Evolutionary conservation across 1,140 invertebrate species (phyloP), one percentile per base, ranked within the genome.

Genomic region (Cataglyphis hispanica): DNA sequence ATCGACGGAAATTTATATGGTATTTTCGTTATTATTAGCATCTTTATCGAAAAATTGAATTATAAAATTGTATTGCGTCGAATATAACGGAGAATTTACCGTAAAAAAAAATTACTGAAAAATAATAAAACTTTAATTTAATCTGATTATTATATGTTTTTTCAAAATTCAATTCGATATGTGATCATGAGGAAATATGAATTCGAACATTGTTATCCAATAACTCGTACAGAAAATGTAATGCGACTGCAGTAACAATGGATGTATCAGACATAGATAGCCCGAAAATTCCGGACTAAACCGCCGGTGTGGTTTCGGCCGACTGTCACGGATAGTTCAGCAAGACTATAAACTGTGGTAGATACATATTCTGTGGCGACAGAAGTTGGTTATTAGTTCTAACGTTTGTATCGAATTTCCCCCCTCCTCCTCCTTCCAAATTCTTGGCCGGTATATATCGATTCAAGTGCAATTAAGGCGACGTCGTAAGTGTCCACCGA

Each of bases 301-400:
- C 67, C 63, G 27, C 70, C 56, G 25, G 37, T 70, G 72, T 16
- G 61, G 50, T 61, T 61, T 86, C 22, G 77, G 46, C 50, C 77
- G 37, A 83, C 78, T 83, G 67, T 83, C 78, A 34, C 25, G 78
- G 78, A 83, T 74, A 83, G 78, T 83, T 81, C 43, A 53, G 53
- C 67, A 83, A 83, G 78, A 83, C 67, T 83, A 72, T 83, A 72
- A 37, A 72, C 50, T 60, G 11, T 61, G 56, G 78, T 67, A 83
- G 78, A 83, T 83, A 83, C 78, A 74, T 83, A 83, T 83, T 83
- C 56, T 25, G 67, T 27, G 67, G 78, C 37, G 43, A 27, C 78
- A 83, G 19, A 72, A 83, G 67, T 83, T 83, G 66, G 53, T 83
- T 83, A 83, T 83, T 83, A 83, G 78, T 83, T 83, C 50, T 60